Evolutionary conservation across 2,888 invertebrate genomes (phyloP), one percentile per base, ranked within the genome.

Genomic region (Arctia plantaginis): DNA sequence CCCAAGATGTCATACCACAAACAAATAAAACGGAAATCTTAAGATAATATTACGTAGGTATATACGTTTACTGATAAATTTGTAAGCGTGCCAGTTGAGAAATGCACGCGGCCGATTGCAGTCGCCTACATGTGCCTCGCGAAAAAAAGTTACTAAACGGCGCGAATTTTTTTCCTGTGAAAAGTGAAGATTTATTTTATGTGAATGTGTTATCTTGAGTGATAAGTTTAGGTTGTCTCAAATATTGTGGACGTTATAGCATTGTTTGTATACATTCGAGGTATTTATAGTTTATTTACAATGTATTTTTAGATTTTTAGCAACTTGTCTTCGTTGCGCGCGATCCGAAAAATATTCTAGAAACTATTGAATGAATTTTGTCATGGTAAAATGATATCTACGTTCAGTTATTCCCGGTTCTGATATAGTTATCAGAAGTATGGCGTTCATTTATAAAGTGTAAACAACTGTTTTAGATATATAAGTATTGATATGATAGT

Each of bases 61-160:
- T 20, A 55, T 55, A 47, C 47, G 3, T 20, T 20, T n/a, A 55
- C 64, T 73, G 68, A 62, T 66, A 72, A 62, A n/a, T 47, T 71
- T 69, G 69, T 64, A 69, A 69, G 51, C 69, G 44, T 51, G 77
- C 71, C 82, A 83, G 84, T 84, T 55, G 44, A 73, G 67, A 82
- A 68, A 44, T 78, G 80, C 77, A 71, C 78, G 77, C 68, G 77
- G 78, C 71, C 47, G 77, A 70, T 75, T 59, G 51, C 75, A 76
- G 68, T 47, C 73, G 82, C 71, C n/a, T 72, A 59, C 39, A 55
- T 30, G 64, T 65, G 76, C 64, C 39, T 74, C 73, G 68, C 72
- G 73, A 51, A 68, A 75, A 72, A 70, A 81, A 70, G 65, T 18
- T 39, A 20, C 20, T 41, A n/a, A 35, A 7, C 20, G 7, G 35